A percentile compares a stretch with the other conserved stretches of the same genome.
phyloP scores from a whole-genome alignment of 1,140 invertebrate genomes.

The Whitmania pigra region DNA sequence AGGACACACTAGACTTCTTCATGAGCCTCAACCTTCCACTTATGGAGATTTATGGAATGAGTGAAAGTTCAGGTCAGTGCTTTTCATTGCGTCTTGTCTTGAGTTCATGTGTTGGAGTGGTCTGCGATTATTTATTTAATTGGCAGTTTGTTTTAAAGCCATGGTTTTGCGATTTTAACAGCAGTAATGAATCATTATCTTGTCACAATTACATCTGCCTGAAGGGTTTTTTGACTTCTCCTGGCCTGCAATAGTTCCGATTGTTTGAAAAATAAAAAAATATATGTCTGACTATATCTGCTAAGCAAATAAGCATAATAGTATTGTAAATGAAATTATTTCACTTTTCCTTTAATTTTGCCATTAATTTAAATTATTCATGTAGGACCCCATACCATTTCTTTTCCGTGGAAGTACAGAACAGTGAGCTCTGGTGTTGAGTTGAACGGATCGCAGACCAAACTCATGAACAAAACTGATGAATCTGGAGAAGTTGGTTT shows the following conservation, averaged over 20 bases:
- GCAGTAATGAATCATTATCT: too few species aligned
- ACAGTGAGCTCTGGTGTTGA: constrained; percentile 41
- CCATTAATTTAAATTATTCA: background rate
- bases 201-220: too few species aligned
- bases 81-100: background rate
- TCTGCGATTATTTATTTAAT: background rate
- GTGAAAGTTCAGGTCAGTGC: constrained; percentile 57
- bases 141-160: background rate
- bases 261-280: too few species aligned
- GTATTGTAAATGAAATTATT: too few species aligned
- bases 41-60: constrained; percentile 54
- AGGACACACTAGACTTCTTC: constrained; percentile 72
- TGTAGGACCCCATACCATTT: constrained; percentile 37
- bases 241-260: too few species aligned
- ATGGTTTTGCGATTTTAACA: background rate
- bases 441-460: constrained; percentile 53
- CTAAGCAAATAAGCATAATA: too few species aligned
- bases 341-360: background rate
- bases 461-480: constrained; percentile 48
- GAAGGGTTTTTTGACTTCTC: too few species aligned
- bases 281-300: too few species aligned
- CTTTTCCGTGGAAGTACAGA: constrained; percentile 25
- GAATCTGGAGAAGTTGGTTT: constrained; percentile 57
- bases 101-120: background rate
- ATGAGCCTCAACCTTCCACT: constrained; percentile 68